Evolutionary conservation across 2,797 vertebrate species (phyloP), one percentile per base, ranked within the genome.

Genomic region (Muraenolepis orangiensis): DNA sequence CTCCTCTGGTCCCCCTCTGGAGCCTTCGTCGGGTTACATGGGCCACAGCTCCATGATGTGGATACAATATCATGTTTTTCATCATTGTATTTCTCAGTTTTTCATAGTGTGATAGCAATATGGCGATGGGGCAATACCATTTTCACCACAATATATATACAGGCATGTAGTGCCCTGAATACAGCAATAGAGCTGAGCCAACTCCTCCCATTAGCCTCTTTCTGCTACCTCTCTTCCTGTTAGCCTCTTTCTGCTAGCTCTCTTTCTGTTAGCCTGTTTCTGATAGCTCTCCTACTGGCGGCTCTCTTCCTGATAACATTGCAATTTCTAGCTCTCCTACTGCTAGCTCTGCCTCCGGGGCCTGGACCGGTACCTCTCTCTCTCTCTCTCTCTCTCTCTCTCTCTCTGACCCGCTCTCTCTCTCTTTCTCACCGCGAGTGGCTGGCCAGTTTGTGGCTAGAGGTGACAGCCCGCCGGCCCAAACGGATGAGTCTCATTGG

Each of bases 381-480:
- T n/a, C n/a, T n/a, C n/a, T 30, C 34, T 67, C 57, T 87, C 84
- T 85, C 80, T 88, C 80, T 30, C 34, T 67, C 57, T 87, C 84
- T 85, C 80, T 88, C 80, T n/a, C n/a, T n/a, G n/a, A n/a, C n/a
- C n/a, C n/a, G n/a, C n/a, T n/a, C n/a, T n/a, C n/a, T n/a, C n/a
- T 30, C 34, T 67, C 57, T 87, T 83, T 85, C 80, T 88, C 80
- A 75, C 80, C 29, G 1, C 71, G 76, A 80, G 76, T 88, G 87
- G 87, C 82, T 90, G 87, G 82, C 80, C 80, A 64, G 79, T 66
- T 3, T 68, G 81, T 86, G 83, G 76, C 85, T 91, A 90, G 90
- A 93, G 93, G 91, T 93, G 93, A 94, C 92, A 92, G 88, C 83
- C 86, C 88, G 86, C 92, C 92, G 88, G 86, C 85, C 85, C 84